Percentiles rank a stretch among this genome's conserved stretches.
These are phyloP conservation scores for Adineta ricciae DNA, from an alignment of 2,888 invertebrate genomes.

Conservation along the genomic window DNA sequence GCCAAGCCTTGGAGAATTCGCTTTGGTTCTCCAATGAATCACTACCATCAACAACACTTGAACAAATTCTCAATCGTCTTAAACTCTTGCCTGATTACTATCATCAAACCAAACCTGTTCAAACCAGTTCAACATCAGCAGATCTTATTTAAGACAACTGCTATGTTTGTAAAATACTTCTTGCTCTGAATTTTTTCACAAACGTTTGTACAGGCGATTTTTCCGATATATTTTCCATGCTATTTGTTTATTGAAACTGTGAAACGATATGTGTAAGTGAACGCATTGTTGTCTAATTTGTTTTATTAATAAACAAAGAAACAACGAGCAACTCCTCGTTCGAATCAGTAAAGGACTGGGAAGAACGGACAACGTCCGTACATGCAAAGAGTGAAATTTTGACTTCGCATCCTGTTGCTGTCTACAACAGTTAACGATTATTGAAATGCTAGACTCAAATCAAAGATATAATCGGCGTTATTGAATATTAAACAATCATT, in stretches of 20 bases:
- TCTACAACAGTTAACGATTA: too few relatives aligned
- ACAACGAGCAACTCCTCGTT: neutral
- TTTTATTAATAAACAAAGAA: neutral
- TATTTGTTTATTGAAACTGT: neutral
- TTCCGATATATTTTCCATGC: neutral
- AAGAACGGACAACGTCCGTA: too few relatives aligned
- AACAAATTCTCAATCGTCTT: slow-evolving; percentile 12
- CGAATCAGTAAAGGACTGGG: too few relatives aligned
- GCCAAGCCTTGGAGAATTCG: slow-evolving; percentile 76
- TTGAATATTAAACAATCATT: too few relatives aligned
- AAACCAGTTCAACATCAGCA: neutral
- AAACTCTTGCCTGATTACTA: neutral
- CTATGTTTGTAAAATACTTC: neutral
- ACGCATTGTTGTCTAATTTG: neutral
- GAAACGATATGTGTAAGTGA: neutral
- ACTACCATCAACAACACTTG: slow-evolving; percentile 48
- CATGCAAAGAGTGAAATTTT: too few relatives aligned
- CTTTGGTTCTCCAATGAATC: slow-evolving; percentile 81
- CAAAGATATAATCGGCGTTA: too few relatives aligned
- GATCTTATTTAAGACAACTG: neutral
- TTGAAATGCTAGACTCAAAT: too few relatives aligned
- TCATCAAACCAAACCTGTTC: neutral
- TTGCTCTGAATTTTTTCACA: neutral
- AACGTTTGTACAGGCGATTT: neutral
- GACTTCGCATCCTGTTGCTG: too few relatives aligned